Evolutionary conservation across 2,888 invertebrate species (phyloP), one percentile per base, ranked within the genome.

Genomic region (Rhynchonema sp.): DNA sequence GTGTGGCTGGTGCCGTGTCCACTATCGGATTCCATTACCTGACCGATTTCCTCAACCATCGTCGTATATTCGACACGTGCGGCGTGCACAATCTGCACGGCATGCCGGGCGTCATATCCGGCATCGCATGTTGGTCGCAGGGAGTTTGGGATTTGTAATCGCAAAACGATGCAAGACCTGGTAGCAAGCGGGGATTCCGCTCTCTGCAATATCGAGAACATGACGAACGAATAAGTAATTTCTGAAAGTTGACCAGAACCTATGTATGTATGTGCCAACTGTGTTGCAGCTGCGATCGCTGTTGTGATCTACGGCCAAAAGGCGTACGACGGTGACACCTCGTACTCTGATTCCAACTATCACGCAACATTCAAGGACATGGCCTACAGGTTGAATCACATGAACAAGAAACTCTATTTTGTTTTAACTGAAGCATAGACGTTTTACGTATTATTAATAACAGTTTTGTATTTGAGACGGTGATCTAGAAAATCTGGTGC

Each of bases 1-100:
- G 57, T 20, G n/a, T 62, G 25, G 59, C 63, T 22, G 65, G 65
- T n/a, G 28, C 46, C 6, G 29, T 65, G 25, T 63, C 65, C 25
- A 59, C 59, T 17, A 9, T 61, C 28, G 62, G 65, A 27, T 65
- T 61, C 59, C 53, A 55, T 27, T 61, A 57, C 54, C 23, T 62
- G 28, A 60, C 61, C 26, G 65, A 64, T 56, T 59, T 58, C 17
- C 38, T 38, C n/a, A n/a, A n/a, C n/a, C n/a, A n/a, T n/a, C n/a
- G n/a, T n/a, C n/a, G n/a, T n/a, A n/a, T 38, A 17, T 38, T 38
- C 38, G 38, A 38, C 38, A 38, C 38, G 38, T 38, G 38, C 38
- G 38, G 38, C 38, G 38, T 38, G 38, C 38, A 38, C 38, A 38
- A 38, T 17, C 38, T 38, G 38, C 38, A 38, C 38, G 38, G 38